phyloP scores from a whole-genome alignment of 1,140 invertebrate species.

The Holotrichia oblita region DNA sequence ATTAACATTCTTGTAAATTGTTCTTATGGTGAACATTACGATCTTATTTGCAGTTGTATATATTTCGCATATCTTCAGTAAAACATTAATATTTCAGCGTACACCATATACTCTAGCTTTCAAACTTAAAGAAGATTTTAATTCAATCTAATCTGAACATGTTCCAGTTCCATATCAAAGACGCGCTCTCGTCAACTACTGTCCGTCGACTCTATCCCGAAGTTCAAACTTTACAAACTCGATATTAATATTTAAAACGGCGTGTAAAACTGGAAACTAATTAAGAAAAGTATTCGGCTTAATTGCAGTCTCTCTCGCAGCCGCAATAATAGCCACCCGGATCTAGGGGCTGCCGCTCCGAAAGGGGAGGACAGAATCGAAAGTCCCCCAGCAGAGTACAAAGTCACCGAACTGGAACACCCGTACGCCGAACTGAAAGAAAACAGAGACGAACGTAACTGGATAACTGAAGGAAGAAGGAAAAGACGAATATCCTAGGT shows the following conservation, averaged over 20 bases:
- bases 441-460: background rate
- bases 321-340: constrained; percentile 52
- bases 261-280: constrained; percentile 56
- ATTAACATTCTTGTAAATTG: too few species aligned
- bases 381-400: background rate
- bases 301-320: constrained; percentile 49
- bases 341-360: background rate
- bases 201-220: background rate
- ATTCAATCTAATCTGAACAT: background rate
- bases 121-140: background rate
- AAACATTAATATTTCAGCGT: too few species aligned
- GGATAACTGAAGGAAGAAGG: background rate
- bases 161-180: background rate
- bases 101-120: too few species aligned
- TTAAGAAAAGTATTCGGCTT: constrained; percentile 56
- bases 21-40: too few species aligned
- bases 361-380: background rate
- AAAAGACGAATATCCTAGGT: background rate
- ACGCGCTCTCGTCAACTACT: background rate
- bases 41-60: too few species aligned
- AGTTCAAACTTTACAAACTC: constrained; percentile 45
- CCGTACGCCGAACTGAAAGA: background rate
- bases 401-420: background rate
- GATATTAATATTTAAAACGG: constrained; percentile 55
- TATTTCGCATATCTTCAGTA: too few species aligned